A percentile compares a stretch with the other conserved stretches of the same genome.
Conservation (phyloP, 2,888 invertebrate species). For the Tiliacea citrago region DNA sequence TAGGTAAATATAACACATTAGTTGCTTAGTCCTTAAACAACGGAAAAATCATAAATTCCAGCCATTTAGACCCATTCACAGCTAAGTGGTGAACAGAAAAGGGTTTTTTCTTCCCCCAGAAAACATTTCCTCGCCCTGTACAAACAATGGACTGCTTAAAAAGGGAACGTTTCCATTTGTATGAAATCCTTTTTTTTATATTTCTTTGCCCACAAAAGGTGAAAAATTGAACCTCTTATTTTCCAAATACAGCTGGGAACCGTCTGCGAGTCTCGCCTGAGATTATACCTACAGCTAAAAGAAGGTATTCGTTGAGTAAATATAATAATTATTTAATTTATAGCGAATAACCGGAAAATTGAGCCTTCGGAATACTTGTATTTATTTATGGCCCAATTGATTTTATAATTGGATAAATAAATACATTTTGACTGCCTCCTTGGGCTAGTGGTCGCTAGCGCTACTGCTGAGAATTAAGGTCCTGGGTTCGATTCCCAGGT, state of each 20-base stretch:
- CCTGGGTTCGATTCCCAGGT: too few relatives aligned
- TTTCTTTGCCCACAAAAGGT: constrained; percentile 67
- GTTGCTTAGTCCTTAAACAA: constrained; percentile 39
- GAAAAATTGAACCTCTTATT: constrained; percentile 66
- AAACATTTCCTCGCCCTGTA: constrained; percentile 69
- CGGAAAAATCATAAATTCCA: constrained; percentile 62
- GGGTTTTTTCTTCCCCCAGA: constrained; percentile 64
- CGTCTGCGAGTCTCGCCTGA: constrained; percentile 34
- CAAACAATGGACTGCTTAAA: constrained; percentile 76
- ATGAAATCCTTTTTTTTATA: constrained; percentile 73
- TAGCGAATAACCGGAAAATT: constrained; percentile 40
- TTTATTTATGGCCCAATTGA: constrained; percentile 25
- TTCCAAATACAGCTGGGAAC: constrained; percentile 52
- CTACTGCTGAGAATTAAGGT: too few relatives aligned
- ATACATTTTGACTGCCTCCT: background rate
- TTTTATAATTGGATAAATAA: constrained; percentile 18
- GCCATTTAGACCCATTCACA: constrained; percentile 48
- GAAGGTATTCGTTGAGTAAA: constrained; percentile 36
- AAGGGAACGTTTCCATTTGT: constrained; percentile 77
- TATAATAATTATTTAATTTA: constrained; percentile 26
- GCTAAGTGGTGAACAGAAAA: constrained; percentile 64
- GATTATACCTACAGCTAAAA: constrained; percentile 42
- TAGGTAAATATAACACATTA: constrained; percentile 39
- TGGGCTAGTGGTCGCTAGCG: too few relatives aligned
- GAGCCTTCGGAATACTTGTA: background rate